Base-by-base conservation (phyloP, 1,140 invertebrate genomes). In the Drosophila repletoides region DNA sequence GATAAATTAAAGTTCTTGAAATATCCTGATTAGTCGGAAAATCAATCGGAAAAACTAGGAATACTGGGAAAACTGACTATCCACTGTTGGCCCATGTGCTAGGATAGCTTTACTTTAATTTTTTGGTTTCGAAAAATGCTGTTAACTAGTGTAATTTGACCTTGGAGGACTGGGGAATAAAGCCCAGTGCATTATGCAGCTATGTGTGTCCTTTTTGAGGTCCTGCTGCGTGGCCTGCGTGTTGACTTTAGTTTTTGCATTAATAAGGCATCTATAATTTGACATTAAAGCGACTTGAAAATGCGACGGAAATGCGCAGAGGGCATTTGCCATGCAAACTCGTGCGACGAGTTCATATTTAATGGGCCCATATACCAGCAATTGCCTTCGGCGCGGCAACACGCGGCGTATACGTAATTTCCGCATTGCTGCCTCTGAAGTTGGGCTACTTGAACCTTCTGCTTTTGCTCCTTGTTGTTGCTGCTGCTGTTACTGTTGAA, bases 231-330 rank as follows among this genome's bases (percentile, higher is more conserved):
- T 48, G 22, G 10, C 5, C 1, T 26, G 7, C n/a, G 7, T 48
- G 1, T 12, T 49, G 2, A 7, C 43, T 21, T 49, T 31, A 17
- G 21, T 10, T 56, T 70, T 12, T 12, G 29, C 51, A 59, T 29
- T 61, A 58, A 36, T 55, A 28, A 14, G n/a, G 49, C 51, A 36
- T 65, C 43, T 70, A 52, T 71, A 70, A 74, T 69, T 69, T 60
- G 58, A 53, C 64, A 67, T 14, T 10, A 9, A 34, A 15, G 58
- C 29, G 46, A 41, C 24, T 26, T 17, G 22, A 72, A 63, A 77
- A 41, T 77, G 74, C 79, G 71, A 59, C 80, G 80, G 80, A 84
- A 84, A 84, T 84, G 79, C 75, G 70, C n/a, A n/a, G n/a, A 46
- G 58, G 53, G 60, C 68, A 71, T 58, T 58, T 76, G 19, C 74